phyloP scores from a whole-genome alignment of 2,888 invertebrate genomes.

The Pammene aurita region DNA sequence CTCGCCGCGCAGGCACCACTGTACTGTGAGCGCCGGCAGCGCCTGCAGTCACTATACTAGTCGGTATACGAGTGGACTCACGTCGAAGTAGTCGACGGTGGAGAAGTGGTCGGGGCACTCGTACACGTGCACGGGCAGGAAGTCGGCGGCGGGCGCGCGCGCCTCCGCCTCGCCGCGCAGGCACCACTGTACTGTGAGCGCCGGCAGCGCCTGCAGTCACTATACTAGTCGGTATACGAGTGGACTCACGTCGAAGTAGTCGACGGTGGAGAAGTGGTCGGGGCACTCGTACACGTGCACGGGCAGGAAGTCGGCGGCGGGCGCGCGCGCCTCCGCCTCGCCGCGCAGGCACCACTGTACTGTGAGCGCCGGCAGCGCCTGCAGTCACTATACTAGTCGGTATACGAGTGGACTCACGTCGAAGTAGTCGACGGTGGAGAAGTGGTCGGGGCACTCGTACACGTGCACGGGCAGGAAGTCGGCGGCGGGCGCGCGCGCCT shows the following conservation, averaged over 20 bases:
- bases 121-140: conserved; percentile 89
- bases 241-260: conserved; percentile 86
- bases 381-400: conserved; percentile 52
- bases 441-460: conserved; percentile 91
- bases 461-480: conserved; percentile 88
- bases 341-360: conserved; percentile 89
- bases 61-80: too few species aligned
- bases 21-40: conserved; percentile 84
- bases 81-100: conserved; percentile 90
- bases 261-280: conserved; percentile 91
- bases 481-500: conserved; percentile 58
- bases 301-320: conserved; percentile 85
- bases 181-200: conserved; percentile 88
- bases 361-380: conserved; percentile 83
- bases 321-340: conserved; percentile 74
- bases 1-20: conserved; percentile 89
- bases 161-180: conserved; percentile 85
- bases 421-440: conserved; percentile 92
- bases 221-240: too few species aligned
- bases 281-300: conserved; percentile 91
- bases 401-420: conserved; percentile 59
- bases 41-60: too few species aligned
- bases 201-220: conserved; percentile 78
- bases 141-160: conserved; percentile 65
- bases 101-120: conserved; percentile 93